Evolutionary conservation across 2,797 vertebrate species (phyloP).

Genomic region (Mastacembelus armatus): DNA sequence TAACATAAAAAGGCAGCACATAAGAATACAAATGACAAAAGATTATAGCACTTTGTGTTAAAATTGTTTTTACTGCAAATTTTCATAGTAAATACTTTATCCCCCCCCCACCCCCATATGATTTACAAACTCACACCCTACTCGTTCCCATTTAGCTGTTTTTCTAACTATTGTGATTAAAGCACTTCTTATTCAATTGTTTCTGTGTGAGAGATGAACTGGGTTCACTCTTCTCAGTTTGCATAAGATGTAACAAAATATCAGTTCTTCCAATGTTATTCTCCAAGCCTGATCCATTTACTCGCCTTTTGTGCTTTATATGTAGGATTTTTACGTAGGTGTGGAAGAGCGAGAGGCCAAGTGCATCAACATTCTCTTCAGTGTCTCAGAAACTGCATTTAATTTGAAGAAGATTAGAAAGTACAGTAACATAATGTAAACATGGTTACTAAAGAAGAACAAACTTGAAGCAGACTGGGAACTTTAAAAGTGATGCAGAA

Average conservation of each 20-base stretch:
- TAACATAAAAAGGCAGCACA: background rate
- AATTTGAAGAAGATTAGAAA: background rate
- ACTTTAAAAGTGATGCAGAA: background rate
- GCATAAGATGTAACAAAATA: background rate
- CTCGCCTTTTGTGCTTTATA: slow-evolving; percentile 1
- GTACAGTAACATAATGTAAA: background rate
- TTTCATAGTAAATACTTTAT: too few species aligned
- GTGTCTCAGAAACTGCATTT: background rate
- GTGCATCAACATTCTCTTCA: background rate
- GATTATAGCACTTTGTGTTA: too few species aligned
- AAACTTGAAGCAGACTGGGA: background rate
- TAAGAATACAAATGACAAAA: background rate
- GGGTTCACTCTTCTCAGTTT: background rate
- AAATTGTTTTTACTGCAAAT: too few species aligned
- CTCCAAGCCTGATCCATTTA: background rate
- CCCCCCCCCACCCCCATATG: too few species aligned
- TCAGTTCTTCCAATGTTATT: background rate
- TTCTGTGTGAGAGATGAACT: background rate
- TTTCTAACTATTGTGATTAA: too few species aligned
- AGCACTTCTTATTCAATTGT: background rate
- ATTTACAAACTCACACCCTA: too few species aligned
- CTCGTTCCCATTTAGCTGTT: too few species aligned
- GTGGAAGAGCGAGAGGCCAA: background rate
- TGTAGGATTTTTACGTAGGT: background rate
- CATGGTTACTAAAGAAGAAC: background rate